Conservation (phyloP, 2,113 vertebrate genomes). For the Macquaria australasica region DNA sequence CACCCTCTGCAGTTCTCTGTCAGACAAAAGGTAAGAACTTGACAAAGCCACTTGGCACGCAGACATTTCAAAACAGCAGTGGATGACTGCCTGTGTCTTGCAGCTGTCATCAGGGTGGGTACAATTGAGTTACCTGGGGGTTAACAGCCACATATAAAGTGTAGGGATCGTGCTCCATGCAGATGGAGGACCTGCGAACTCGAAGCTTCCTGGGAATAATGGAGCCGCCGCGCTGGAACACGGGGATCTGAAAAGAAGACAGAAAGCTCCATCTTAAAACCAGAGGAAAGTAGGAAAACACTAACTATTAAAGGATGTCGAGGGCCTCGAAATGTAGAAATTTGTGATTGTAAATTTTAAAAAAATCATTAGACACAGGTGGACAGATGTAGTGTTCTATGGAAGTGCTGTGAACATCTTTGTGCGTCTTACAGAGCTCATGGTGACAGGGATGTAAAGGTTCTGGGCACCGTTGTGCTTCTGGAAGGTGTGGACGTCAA, state of each 20-base stretch:
- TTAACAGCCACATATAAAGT: slow-evolving; percentile 90
- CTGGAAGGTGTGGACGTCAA: slow-evolving; percentile 88
- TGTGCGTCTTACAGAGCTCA: slow-evolving; percentile 79
- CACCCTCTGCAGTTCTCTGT: slow-evolving; percentile 89
- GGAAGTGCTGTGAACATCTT: not conserved
- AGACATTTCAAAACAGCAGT: not conserved
- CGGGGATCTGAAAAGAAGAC: slow-evolving; percentile 85
- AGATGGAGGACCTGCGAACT: slow-evolving; percentile 88
- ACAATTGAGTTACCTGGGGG: slow-evolving; percentile 79
- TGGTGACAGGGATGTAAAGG: slow-evolving; percentile 89
- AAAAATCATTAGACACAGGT: not conserved
- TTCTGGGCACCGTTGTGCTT: slow-evolving; percentile 89
- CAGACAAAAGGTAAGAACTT: slow-evolving; percentile 4
- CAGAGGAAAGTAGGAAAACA: not conserved
- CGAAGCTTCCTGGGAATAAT: slow-evolving; percentile 90
- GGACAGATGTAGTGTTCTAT: not conserved
- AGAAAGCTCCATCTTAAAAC: not conserved
- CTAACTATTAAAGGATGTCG: not conserved
- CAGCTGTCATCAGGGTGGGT: not conserved
- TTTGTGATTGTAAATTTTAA: not conserved
- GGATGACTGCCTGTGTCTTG: not conserved
- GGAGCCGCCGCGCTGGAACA: slow-evolving; percentile 92
- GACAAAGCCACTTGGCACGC: not conserved
- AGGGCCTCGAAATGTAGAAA: not conserved
- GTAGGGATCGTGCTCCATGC: slow-evolving; percentile 91